Evolutionary conservation across 2,888 invertebrate genomes (phyloP).

Genomic region (Maniola hyperantus): DNA sequence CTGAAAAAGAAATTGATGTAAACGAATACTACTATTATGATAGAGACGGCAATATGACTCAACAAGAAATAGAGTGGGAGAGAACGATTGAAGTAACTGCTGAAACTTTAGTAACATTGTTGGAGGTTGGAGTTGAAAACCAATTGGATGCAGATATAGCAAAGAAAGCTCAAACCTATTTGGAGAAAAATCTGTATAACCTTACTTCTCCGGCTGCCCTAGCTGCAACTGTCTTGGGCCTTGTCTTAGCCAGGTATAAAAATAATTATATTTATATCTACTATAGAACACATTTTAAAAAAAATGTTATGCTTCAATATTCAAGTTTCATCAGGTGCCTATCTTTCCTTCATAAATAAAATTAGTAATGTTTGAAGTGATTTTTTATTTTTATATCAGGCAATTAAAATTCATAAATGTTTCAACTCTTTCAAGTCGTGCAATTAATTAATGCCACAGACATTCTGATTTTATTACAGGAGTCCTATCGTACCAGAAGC

Average conservation of each 20-base stretch:
- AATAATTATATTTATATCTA: too few relatives aligned
- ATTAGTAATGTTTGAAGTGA: too few relatives aligned
- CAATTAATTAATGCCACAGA: too few relatives aligned
- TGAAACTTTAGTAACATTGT: conserved; percentile 83
- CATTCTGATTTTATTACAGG: conserved; percentile 52
- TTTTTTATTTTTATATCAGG: too few relatives aligned
- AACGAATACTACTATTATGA: conserved; percentile 78
- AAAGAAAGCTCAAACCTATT: conserved; percentile 79
- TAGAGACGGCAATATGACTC: conserved; percentile 77
- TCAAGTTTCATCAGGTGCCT: too few relatives aligned
- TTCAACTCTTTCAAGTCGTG: too few relatives aligned
- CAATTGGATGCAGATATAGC: conserved; percentile 79
- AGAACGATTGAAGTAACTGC: conserved; percentile 84
- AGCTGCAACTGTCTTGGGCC: conserved; percentile 82
- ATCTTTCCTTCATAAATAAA: too few relatives aligned
- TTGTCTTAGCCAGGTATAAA: conserved; percentile 81
- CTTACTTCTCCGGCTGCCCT: conserved; percentile 83
- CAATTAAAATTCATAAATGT: too few relatives aligned
- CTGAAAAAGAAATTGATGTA: conserved; percentile 64
- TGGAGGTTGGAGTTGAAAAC: conserved; percentile 84
- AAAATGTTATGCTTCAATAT: too few relatives aligned
- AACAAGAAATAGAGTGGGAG: conserved; percentile 76
- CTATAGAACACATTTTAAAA: too few relatives aligned
- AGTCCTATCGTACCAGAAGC: conserved; percentile 82
- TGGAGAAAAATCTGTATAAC: conserved; percentile 82